Evolutionary conservation across 2,797 vertebrate genomes (phyloP).

Genomic region (Neosilurus mollespiculum): DNA sequence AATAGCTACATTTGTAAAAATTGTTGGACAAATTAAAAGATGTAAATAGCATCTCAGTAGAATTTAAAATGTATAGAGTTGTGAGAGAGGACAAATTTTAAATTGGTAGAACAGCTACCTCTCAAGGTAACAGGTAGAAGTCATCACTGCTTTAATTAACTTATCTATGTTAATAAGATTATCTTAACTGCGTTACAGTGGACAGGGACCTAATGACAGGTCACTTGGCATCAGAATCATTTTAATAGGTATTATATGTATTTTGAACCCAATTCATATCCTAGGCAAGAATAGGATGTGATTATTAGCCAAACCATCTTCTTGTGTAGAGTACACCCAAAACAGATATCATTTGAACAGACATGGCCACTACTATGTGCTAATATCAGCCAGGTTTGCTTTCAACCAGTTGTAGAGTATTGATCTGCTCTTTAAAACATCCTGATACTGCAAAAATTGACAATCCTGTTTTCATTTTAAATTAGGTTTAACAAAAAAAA

Average conservation of each 20-base stretch:
- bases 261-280: constrained; percentile 43
- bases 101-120: background rate
- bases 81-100: background rate
- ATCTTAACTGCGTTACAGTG: background rate
- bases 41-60: background rate
- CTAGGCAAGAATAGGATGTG: constrained; percentile 41
- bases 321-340: constrained; percentile 19
- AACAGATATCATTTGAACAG: constrained; percentile 52
- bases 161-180: background rate
- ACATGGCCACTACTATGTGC: constrained; percentile 4
- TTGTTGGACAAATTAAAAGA: background rate
- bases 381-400: constrained; percentile 24
- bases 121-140: background rate
- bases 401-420: constrained; percentile 16
- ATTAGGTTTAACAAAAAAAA: background rate
- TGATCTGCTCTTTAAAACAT: background rate
- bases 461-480: background rate
- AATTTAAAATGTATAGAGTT: background rate
- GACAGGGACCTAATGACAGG: background rate
- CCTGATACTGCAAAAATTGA: background rate
- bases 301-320: constrained; percentile 26
- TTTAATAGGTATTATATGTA: constrained; percentile 23
- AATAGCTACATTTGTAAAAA: background rate
- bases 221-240: background rate
- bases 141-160: background rate